Evolutionary conservation across 2,888 invertebrate genomes (phyloP), one percentile per base, ranked within the genome.

Genomic region (Agrotis segetum): DNA sequence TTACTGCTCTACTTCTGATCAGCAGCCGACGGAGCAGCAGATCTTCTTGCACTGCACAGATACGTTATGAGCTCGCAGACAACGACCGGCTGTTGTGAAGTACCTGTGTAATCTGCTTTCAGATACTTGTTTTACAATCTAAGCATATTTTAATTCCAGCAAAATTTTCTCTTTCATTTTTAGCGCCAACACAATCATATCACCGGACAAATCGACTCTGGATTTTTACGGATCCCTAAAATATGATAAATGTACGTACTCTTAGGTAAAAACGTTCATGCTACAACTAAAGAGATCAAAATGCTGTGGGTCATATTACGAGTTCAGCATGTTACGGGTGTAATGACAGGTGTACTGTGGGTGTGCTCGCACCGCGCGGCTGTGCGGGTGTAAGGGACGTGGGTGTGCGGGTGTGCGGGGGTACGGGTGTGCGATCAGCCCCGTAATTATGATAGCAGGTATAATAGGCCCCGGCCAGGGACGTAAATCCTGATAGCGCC

Each of bases 371-470:
- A 11, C 17, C 16, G 59, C 46, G 13, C 40, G 14, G 40, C 21
- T 40, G 63, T 21, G 63, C 21, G 16, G 11, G 67, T 52, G 67
- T 67, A 14, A 47, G 40, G 40, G 11, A 40, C 40, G 40, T 40
- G 40, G 40, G 64, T 40, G 65, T 40, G n/a, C 24, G 7, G 0
- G 64, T 40, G 67, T 44, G 64, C 13, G 24, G 0, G 29, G 17
- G 58, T 4, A 19, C 60, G 76, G 74, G 77, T 70, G 79, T 60
- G 79, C 85, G 80, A 85, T 87, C 84, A 83, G 75, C 81, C 85
- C 74, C 79, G 81, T 86, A 84, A 87, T 87, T 87, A 86, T 82
- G 75, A 79, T 77, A 83, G 84, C 81, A 61, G 77, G 73, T 70
- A 79, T 83, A 85, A 85, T 85, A 81, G 85, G 77, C 72, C 81